phyloP scores from a whole-genome alignment of 2,888 invertebrate species.

The Spisula solida region DNA sequence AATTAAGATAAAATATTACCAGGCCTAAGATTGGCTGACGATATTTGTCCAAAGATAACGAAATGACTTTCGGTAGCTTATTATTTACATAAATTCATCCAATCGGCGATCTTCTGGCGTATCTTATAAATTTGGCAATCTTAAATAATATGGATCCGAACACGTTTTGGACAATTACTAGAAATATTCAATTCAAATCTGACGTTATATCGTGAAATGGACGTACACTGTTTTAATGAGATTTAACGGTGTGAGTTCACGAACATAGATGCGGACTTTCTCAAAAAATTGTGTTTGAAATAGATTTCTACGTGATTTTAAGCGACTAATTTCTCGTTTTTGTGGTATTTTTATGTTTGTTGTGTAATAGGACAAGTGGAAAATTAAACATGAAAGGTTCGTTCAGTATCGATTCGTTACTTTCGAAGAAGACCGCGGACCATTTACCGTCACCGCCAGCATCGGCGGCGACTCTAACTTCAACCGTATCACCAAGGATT shows the following conservation, averaged over 20 bases:
- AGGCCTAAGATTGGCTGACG: constrained; percentile 60
- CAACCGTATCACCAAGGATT: constrained; percentile 71
- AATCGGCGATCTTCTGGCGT: constrained; percentile 52
- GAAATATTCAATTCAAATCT: constrained; percentile 38
- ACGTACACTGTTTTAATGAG: background rate
- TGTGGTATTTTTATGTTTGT: background rate
- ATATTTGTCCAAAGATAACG: constrained; percentile 67
- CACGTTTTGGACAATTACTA: constrained; percentile 5
- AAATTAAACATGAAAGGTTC: constrained; percentile 88
- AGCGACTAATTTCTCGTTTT: background rate
- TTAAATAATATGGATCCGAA: constrained; percentile 55
- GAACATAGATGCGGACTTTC: background rate
- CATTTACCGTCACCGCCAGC: constrained; percentile 36
- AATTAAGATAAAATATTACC: constrained; percentile 72
- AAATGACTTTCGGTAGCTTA: constrained; percentile 58
- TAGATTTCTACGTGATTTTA: background rate
- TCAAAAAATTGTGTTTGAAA: background rate
- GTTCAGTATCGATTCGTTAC: constrained; percentile 96
- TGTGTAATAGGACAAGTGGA: background rate
- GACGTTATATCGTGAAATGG: background rate
- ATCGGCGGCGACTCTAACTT: constrained; percentile 49
- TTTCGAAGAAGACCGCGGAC: constrained; percentile 89
- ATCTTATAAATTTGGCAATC: constrained; percentile 67
- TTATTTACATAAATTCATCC: constrained; percentile 67
- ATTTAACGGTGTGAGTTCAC: background rate